Base-by-base conservation (phyloP, 2,797 vertebrate genomes). In the Emydoidea blandingii region DNA sequence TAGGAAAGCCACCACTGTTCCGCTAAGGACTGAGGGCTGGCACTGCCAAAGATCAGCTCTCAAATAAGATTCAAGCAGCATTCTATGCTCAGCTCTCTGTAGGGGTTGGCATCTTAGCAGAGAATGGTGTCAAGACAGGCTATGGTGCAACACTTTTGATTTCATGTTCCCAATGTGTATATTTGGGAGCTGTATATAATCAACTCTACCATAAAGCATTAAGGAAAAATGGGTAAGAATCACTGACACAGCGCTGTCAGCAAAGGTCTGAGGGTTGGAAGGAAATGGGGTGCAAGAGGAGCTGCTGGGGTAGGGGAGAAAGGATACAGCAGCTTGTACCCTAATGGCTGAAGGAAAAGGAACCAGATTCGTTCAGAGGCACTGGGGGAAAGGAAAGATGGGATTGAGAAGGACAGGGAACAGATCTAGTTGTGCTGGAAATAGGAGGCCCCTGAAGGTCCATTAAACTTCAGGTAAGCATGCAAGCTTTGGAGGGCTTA, bases 201-300 rank as follows among this genome's bases (percentile, higher is more conserved):
- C 78, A 83, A 52, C 65, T 76, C 18, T 76, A 34, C 65, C 78
- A 72, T 31, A 88, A 91, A 82, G 41, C 85, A 7, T 50, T 47
- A 54, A 2, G 47, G 54, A 92, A 41, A 34, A 3, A 3, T 4
- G 5, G 7, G 2, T 74, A 44, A 79, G 74, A 92, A 83, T 59
- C 21, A 52, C 86, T 5, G 41, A 83, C 87, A 50, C 62, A 57
- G 37, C 14, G 41, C 23, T 49, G 72, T 50, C 11, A 76, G 29
- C 37, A 86, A n/a, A 83, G 80, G n/a, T 12, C 7, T 47, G 83
- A n/a, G 1, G 83, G 92, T 90, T 81, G 84, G 86, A 93, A 91
- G 47, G 76, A 91, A 91, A 65, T 52, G 34, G n/a, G 50, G 52
- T 44, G 11, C n/a, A 21, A 68, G 10, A 14, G 47, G 12, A 65